A percentile compares a stretch with the other conserved stretches of the same genome.
Evolutionary conservation across 1,140 invertebrate genomes (phyloP).

Genomic region (Plectus sambesii): DNA sequence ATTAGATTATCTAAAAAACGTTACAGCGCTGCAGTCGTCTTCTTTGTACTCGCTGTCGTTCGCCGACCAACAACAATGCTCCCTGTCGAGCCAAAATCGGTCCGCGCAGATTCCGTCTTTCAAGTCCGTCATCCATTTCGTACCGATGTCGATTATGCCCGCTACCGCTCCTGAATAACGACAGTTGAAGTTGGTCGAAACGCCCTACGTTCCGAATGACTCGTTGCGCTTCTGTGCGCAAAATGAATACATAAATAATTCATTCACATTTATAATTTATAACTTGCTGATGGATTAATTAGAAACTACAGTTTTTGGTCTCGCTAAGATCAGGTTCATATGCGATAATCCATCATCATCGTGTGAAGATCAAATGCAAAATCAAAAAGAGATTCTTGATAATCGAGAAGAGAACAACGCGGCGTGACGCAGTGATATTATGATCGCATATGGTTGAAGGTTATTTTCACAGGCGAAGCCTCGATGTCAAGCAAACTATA

Average conservation of each 20-base stretch:
- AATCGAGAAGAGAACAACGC: too few relatives aligned
- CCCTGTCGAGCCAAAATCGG: slow-evolving; percentile 95
- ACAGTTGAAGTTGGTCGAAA: too few relatives aligned
- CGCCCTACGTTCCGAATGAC: too few relatives aligned
- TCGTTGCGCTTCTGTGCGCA: too few relatives aligned
- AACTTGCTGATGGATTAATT: not conserved
- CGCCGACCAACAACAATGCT: slow-evolving; percentile 99
- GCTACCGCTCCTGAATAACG: slow-evolving; percentile 53
- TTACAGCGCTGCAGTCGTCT: slow-evolving; percentile 73
- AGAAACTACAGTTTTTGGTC: not conserved
- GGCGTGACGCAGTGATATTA: too few relatives aligned
- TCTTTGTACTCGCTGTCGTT: slow-evolving; percentile 83
- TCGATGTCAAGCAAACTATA: too few relatives aligned
- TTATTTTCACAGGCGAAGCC: too few relatives aligned
- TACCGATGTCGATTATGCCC: slow-evolving; percentile 73
- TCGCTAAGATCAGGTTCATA: too few relatives aligned
- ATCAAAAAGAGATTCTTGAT: too few relatives aligned
- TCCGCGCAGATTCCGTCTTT: slow-evolving; percentile 91
- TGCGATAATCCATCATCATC: too few relatives aligned
- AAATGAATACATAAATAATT: not conserved
- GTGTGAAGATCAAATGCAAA: too few relatives aligned
- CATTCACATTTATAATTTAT: not conserved
- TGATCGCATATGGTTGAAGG: too few relatives aligned
- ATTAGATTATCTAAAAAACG: not conserved
- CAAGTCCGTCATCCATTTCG: slow-evolving; percentile 97